These are phyloP conservation scores for Catocala nupta DNA, from an alignment of 2,888 invertebrate species.

Conservation along the genomic window DNA sequence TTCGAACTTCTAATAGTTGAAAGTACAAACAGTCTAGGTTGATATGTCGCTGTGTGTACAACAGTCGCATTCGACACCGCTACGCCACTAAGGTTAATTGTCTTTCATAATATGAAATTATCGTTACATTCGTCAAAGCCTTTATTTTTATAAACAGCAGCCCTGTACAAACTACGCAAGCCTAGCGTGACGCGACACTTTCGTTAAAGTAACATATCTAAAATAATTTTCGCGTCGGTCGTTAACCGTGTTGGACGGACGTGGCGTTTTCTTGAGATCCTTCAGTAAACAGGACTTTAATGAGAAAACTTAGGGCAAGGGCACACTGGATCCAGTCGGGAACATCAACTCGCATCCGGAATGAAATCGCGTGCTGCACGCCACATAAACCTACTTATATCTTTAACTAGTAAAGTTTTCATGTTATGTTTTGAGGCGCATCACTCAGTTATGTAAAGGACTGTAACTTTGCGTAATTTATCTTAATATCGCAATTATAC, in stretches of 20 bases:
- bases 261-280: conserved; percentile 25
- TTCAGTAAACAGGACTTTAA: conserved; percentile 44
- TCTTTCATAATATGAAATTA: too few relatives aligned
- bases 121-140: too few relatives aligned
- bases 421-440: conserved; percentile 30
- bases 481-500: too few relatives aligned
- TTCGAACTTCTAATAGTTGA: too few relatives aligned
- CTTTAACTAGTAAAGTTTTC: conserved; percentile 27
- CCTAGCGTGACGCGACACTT: conserved; percentile 1
- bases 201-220: conserved; percentile 2
- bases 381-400: conserved; percentile 24
- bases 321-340: conserved; percentile 18
- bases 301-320: conserved; percentile 52
- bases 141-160: not conserved
- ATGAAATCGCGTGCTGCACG: conserved; percentile 44
- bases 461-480: not conserved
- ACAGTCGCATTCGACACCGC: too few relatives aligned
- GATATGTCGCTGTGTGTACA: too few relatives aligned
- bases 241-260: conserved; percentile 12
- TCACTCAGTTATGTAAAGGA: not conserved
- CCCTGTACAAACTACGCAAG: not conserved
- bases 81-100: too few relatives aligned
- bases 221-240: conserved; percentile 21
- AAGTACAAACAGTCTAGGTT: too few relatives aligned
- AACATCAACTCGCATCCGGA: conserved; percentile 37